Evolutionary conservation across 2,113 vertebrate genomes (phyloP).

Genomic region (Nipponia nippon): DNA sequence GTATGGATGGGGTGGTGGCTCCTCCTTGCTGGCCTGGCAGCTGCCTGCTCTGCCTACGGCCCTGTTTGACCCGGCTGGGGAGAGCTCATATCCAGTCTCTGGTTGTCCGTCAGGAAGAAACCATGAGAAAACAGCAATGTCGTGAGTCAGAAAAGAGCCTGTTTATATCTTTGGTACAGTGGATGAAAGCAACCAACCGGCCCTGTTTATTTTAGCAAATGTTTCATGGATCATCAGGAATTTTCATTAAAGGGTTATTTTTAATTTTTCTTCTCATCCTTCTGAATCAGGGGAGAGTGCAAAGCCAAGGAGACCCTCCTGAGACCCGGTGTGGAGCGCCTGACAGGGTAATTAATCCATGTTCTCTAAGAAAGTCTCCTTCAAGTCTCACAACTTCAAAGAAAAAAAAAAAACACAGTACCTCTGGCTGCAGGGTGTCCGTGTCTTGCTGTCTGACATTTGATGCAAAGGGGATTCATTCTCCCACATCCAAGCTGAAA

Average conservation of each 20-base stretch:
- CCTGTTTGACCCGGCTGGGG: not conserved
- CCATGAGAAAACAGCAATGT: not conserved
- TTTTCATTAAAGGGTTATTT: slow-evolving; percentile 14
- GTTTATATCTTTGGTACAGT: not conserved
- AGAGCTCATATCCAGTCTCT: not conserved
- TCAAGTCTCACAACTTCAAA: slow-evolving; percentile 51
- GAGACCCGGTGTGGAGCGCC: not conserved
- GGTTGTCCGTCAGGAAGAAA: not conserved
- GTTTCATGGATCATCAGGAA: not conserved
- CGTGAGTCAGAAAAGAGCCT: not conserved
- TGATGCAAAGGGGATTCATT: slow-evolving; percentile 48
- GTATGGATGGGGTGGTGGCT: not conserved
- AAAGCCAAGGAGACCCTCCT: not conserved
- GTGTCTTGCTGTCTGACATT: slow-evolving; percentile 18
- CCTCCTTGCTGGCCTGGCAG: not conserved
- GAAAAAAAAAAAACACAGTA: not conserved
- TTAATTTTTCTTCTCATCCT: not conserved
- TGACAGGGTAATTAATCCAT: slow-evolving; percentile 18
- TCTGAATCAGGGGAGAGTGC: not conserved
- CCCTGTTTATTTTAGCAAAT: slow-evolving; percentile 7
- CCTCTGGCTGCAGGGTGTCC: slow-evolving; percentile 43
- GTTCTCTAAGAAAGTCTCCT: slow-evolving; percentile 18
- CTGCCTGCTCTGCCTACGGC: not conserved
- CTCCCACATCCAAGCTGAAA: slow-evolving; percentile 48
- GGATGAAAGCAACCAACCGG: not conserved